phyloP scores from a whole-genome alignment of 1,140 invertebrate genomes.

The Eurosta solidaginis region DNA sequence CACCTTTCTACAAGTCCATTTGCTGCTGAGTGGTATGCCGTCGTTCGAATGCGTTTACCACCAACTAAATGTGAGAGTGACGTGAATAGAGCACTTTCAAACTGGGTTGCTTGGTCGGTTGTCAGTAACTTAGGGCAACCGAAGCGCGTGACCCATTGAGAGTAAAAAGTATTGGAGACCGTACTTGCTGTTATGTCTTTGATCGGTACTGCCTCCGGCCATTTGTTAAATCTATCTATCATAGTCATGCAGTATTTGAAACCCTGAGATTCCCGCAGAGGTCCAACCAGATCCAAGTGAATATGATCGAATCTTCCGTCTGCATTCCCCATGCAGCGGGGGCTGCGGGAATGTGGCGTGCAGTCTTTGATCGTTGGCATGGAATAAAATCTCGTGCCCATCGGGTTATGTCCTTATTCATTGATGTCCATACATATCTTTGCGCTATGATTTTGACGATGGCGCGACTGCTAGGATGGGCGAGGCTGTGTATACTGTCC shows the following conservation, averaged over 20 bases:
- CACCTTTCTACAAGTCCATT: constrained; percentile 49
- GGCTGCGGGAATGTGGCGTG: not conserved
- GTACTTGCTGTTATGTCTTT: constrained; percentile 45
- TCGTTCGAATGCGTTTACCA: constrained; percentile 36
- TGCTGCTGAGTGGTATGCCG: constrained; percentile 51
- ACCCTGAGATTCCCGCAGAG: constrained; percentile 47
- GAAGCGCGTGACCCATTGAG: constrained; percentile 43
- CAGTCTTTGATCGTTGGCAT: not conserved
- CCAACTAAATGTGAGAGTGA: constrained; percentile 40
- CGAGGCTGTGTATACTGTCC: too few species aligned
- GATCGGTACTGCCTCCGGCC: constrained; percentile 56
- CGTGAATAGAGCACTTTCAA: constrained; percentile 44
- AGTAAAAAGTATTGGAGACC: constrained; percentile 43
- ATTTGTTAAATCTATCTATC: constrained; percentile 57
- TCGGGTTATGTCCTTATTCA: not conserved
- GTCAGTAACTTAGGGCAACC: constrained; percentile 42
- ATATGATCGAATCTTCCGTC: constrained; percentile 44
- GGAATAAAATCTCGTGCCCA: not conserved
- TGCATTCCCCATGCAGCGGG: too few species aligned
- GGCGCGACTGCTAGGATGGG: too few species aligned
- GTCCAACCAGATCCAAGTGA: constrained; percentile 63
- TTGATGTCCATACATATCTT: not conserved
- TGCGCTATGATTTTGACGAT: too few species aligned
- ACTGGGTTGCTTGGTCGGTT: constrained; percentile 51
- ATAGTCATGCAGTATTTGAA: constrained; percentile 54